Base-by-base conservation (phyloP, 2,797 vertebrate species). In the Denticeps clupeoides region DNA sequence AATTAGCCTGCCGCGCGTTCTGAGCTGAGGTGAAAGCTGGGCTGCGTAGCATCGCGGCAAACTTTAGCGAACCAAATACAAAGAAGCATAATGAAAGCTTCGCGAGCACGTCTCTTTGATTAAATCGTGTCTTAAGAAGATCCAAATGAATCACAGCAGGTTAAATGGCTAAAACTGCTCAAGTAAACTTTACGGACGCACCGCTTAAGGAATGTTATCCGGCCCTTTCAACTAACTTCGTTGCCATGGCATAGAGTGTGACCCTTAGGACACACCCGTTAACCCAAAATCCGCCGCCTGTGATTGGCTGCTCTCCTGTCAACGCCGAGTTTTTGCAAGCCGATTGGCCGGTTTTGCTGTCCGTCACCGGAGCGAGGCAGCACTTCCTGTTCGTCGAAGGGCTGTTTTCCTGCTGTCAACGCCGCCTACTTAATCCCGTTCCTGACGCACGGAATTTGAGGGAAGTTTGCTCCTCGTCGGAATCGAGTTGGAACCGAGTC, bases 161-260 rank as follows among this genome's bases (percentile, higher is more conserved):
- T 15, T n/a, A 18, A 45, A 15, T n/a, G n/a, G n/a, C n/a, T n/a
- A n/a, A n/a, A n/a, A n/a, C n/a, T n/a, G n/a, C n/a, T n/a, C n/a
- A n/a, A n/a, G n/a, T n/a, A n/a, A n/a, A n/a, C n/a, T n/a, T n/a
- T n/a, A n/a, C n/a, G n/a, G n/a, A n/a, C n/a, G n/a, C n/a, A n/a
- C n/a, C n/a, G n/a, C n/a, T n/a, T n/a, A n/a, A n/a, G n/a, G n/a
- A n/a, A n/a, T 26, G 65, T 68, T 61, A 0, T 59, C 63, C 69
- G 65, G 67, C 74, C 64, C 53, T 41, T 19, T 15, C 26, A 31
- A 52, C 55, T 58, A 26, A 47, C 11, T 22, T 58, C 71, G 78
- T 80, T 81, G 73, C 74, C 59, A 80, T 79, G 78, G 77, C 46
- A 75, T 66, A 73, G 59, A 33, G 47, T 9, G 5, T 2, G 7